Evolutionary conservation across 2,888 invertebrate species (phyloP), one percentile per base, ranked within the genome.

Genomic region (Orchesella flavescens): DNA sequence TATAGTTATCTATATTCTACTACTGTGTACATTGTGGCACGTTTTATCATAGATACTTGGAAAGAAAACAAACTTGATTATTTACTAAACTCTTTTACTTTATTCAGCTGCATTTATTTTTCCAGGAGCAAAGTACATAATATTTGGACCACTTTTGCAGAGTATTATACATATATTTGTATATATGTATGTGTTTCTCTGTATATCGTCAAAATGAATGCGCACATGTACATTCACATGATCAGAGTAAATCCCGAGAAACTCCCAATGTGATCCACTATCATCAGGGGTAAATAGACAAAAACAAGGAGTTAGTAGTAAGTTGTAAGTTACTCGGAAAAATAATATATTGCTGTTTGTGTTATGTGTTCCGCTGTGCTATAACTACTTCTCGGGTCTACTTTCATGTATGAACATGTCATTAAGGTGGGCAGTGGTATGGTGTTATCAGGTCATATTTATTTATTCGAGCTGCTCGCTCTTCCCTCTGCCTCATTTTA

Each of bases 361-460:
- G n/a, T n/a, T n/a, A n/a, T n/a, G n/a, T n/a, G n/a, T n/a, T n/a
- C n/a, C n/a, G n/a, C 34, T 34, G 7, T 34, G 7, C 34, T 7
- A 34, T 34, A 34, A 34, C 34, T 34, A 34, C 7, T n/a, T n/a
- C n/a, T n/a, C n/a, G n/a, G 34, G 34, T 34, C 34, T 34, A 7
- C 34, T 4, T 34, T 2, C 7, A 7, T 34, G 34, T 34, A 34
- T 34, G 34, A 2, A 34, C 7, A 34, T 57, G 57, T 57, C 57
- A 17, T 57, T 57, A n/a, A 57, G 1, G 5, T 19, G 57, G 57
- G 1, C 57, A 21, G 19, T 57, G 57, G 57, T 17, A 57, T 34
- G 7, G 34, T 34, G 34, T 57, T 57, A 57, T 19, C 57, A 57
- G 57, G 57, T 57, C 57, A 57, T 57, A 57, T 57, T 57, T 57